phyloP scores from a whole-genome alignment of 53 echinoderm and acorn worm genomes.

The Pentamera pediparva region DNA sequence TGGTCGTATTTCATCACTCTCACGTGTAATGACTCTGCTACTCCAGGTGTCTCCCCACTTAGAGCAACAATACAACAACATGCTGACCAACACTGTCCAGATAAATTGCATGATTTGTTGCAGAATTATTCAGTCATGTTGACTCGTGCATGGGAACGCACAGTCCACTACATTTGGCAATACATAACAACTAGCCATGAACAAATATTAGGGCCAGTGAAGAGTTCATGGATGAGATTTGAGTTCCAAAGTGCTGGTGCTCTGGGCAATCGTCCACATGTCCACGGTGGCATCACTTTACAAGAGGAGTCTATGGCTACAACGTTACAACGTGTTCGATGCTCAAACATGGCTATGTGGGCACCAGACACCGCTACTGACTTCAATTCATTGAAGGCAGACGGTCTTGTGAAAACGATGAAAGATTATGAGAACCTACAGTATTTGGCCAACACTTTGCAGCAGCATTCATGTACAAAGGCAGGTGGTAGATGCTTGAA shows the following conservation, averaged over 20 bases:
- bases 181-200: slow-evolving; percentile 43
- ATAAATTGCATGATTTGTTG: slow-evolving; percentile 31
- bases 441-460: slow-evolving; percentile 27
- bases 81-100: slow-evolving; percentile 25
- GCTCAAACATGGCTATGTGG: slow-evolving; percentile 45
- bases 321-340: slow-evolving; percentile 34
- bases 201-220: slow-evolving; percentile 30
- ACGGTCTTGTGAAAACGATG: slow-evolving; percentile 9
- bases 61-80: slow-evolving; percentile 32
- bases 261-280: slow-evolving; percentile 41
- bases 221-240: slow-evolving; percentile 42
- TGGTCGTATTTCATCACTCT: slow-evolving; percentile 49
- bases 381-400: slow-evolving; percentile 24
- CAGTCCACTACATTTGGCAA: slow-evolving; percentile 40
- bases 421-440: slow-evolving; percentile 25
- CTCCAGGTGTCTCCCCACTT: slow-evolving; percentile 44
- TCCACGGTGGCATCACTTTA: slow-evolving; percentile 34
- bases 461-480: slow-evolving; percentile 37
- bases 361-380: slow-evolving; percentile 31
- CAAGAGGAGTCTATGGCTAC: slow-evolving; percentile 24
- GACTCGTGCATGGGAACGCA: slow-evolving; percentile 45
- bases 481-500: slow-evolving; percentile 33
- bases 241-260: slow-evolving; percentile 48
- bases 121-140: slow-evolving; percentile 37
- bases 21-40: slow-evolving; percentile 47